Percentiles rank a stretch among this genome's conserved stretches.
These are phyloP conservation scores for Rotaria macrura DNA, from an alignment of 2,888 invertebrate genomes.

Conservation along the genomic window DNA sequence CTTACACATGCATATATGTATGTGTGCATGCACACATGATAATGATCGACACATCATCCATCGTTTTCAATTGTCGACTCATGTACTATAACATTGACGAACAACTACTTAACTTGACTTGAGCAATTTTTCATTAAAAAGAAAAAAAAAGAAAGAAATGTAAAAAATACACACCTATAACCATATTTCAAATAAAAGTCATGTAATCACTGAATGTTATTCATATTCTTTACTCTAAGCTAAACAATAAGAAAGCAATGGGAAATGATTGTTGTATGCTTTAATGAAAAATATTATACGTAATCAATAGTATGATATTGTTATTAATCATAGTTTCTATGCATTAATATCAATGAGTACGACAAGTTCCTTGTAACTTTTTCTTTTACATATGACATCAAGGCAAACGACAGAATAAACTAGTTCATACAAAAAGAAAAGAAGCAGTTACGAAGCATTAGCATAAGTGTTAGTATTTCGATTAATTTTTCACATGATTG, in stretches of 20 bases:
- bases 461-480: neutral
- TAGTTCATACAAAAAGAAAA: neutral
- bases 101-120: neutral
- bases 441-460: neutral
- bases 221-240: neutral
- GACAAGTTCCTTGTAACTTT: too few species aligned
- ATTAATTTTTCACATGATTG: neutral
- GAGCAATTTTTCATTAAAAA: conserved; percentile 15
- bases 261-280: too few species aligned
- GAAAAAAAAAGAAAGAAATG: neutral
- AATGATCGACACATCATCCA: neutral
- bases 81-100: neutral
- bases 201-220: neutral
- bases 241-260: neutral
- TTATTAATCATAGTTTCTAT: too few species aligned
- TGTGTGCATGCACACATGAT: neutral
- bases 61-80: neutral
- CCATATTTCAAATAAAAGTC: neutral
- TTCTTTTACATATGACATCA: too few species aligned
- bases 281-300: too few species aligned
- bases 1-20: neutral
- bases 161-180: neutral
- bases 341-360: too few species aligned
- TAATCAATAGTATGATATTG: too few species aligned
- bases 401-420: too few species aligned